A percentile compares a stretch with the other conserved stretches of the same genome.
phyloP scores from a whole-genome alignment of 64 coral and sea anemone genomes.

The Anthopleura sola region DNA sequence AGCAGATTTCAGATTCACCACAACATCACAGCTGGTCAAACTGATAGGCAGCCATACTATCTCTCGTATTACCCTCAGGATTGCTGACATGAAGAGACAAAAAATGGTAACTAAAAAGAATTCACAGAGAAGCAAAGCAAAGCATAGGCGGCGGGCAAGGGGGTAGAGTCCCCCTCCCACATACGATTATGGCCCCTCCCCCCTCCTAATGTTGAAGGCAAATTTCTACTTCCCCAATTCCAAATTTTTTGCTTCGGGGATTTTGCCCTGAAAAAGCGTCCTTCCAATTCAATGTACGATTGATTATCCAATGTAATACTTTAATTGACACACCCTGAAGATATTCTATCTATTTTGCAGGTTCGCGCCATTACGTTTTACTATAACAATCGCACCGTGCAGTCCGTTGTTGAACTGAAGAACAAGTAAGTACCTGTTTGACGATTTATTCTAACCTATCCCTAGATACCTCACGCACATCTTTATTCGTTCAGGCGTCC shows the following conservation, averaged over 20 bases:
- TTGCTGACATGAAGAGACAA: slow-evolving; percentile 96
- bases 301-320: too few relatives aligned
- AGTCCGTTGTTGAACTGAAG: slow-evolving; percentile 96
- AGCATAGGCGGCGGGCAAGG: too few relatives aligned
- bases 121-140: not conserved
- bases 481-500: slow-evolving; percentile 56
- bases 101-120: slow-evolving; percentile 73
- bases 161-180: too few relatives aligned
- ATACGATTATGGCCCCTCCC: too few relatives aligned
- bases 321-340: too few relatives aligned
- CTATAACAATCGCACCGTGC: slow-evolving; percentile 95
- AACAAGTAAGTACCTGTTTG: slow-evolving; percentile 79
- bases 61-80: slow-evolving; percentile 82
- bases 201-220: too few relatives aligned
- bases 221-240: too few relatives aligned
- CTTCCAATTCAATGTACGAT: too few relatives aligned
- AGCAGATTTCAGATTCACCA: slow-evolving; percentile 92
- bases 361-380: slow-evolving; percentile 96
- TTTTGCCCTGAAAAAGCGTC: too few relatives aligned
- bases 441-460: not conserved
- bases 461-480: not conserved
- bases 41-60: slow-evolving; percentile 95
- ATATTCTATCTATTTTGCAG: slow-evolving; percentile 27
- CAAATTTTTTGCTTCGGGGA: too few relatives aligned
- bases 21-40: slow-evolving; percentile 94